Evolutionary conservation across 2,113 vertebrate species (phyloP), one percentile per base, ranked within the genome.

Genomic region (Cephalopholis sonnerati): DNA sequence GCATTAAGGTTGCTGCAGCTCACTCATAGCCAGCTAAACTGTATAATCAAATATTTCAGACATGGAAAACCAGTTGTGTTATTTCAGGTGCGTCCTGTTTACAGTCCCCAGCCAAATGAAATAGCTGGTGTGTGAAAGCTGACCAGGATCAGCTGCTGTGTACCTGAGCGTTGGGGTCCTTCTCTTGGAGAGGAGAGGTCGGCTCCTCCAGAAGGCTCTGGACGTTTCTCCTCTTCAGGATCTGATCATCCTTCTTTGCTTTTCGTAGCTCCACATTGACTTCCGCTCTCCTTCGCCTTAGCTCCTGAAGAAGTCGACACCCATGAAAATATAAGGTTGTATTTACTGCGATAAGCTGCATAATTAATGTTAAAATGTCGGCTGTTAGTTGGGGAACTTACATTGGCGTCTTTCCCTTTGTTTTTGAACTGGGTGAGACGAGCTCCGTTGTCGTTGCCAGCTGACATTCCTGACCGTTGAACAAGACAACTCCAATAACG

Each of bases 191-290:
- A 4, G 96, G 95, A 77, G 96, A 97, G 18, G 94, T 94, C 0
- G 95, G 94, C 50, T 97, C 97, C 0, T 97, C 97, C 5, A 93
- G 92, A n/a, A 96, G 94, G 29, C 87, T 96, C 88, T 94, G 94
- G 18, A 98, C 96, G 5, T 98, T 98, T 88, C 98, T 96, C 91
- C 95, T 96, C 92, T 99, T 99, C 70, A 97, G 93, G 89, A 99
- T 96, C 87, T 98, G 97, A 7, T 98, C 97, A 72, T 99, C 97
- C 83, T 97, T 99, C 91, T 97, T 98, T 0, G 97, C 97, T 92
- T 97, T 99, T 15, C 98, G 94, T 44, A 99, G 93, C 73, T 98
- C 97, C 48, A 98, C 97, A 10, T 96, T 98, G 46, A 97, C 96
- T 91, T 98, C 98, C 69, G 97, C 94, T 57, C 98, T 92, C 12